Evolutionary conservation across 2,113 vertebrate species (phyloP).

Genomic region (Eudyptes chrysolophus): DNA sequence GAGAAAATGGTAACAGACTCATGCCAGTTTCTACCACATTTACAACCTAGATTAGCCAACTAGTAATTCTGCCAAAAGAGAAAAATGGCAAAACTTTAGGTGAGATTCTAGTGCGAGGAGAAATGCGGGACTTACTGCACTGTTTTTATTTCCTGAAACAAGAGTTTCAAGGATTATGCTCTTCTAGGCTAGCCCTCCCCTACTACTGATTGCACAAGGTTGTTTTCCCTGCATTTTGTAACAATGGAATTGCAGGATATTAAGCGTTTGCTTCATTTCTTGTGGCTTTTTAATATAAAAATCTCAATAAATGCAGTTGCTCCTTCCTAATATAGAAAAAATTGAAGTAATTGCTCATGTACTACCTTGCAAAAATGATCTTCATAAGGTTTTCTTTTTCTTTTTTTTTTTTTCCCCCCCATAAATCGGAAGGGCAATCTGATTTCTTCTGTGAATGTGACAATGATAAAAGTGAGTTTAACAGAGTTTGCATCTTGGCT

Average conservation of each 20-base stretch:
- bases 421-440: not conserved
- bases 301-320: not conserved
- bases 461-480: constrained; percentile 7
- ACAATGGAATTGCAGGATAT: not conserved
- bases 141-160: not conserved
- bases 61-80: constrained; percentile 11
- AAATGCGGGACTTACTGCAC: not conserved
- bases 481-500: not conserved
- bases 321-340: not conserved
- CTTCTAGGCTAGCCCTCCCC: not conserved
- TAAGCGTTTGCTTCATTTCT: not conserved
- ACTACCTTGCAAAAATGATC: not conserved
- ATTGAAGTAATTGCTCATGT: not conserved
- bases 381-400: rapidly evolving
- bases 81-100: constrained; percentile 36
- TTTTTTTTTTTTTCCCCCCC: not conserved
- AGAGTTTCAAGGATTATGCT: not conserved
- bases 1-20: constrained; percentile 50
- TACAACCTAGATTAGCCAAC: constrained; percentile 22
- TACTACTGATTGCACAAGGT: not conserved
- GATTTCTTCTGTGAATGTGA: not conserved
- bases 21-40: constrained; percentile 53
- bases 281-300: not conserved
- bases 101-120: constrained; percentile 11
- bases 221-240: not conserved